phyloP scores from a whole-genome alignment of 2,113 vertebrate species.

The Oceanodroma tethys region DNA sequence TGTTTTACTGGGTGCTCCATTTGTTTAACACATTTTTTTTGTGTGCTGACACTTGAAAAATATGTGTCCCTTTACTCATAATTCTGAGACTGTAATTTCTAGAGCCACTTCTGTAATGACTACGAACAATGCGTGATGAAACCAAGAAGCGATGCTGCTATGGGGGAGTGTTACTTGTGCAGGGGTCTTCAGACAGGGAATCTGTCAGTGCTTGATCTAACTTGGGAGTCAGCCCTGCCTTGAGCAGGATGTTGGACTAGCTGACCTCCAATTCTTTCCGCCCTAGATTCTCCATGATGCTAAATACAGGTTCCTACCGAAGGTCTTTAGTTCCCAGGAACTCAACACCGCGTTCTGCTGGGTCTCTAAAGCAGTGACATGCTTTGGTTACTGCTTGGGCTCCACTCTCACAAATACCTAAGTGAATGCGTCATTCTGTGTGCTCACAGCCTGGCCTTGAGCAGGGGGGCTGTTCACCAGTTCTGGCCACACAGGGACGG shows the following conservation, averaged over 20 bases:
- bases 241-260: not conserved
- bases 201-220: not conserved
- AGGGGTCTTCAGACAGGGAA: not conserved
- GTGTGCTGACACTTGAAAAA: not conserved
- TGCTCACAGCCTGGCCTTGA: not conserved
- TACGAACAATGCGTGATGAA: accelerated
- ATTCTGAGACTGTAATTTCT: not conserved
- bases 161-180: not conserved
- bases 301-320: not conserved
- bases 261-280: not conserved
- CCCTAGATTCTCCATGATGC: not conserved
- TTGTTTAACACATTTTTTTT: not conserved
- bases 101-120: not conserved
- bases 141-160: not conserved
- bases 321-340: not conserved
- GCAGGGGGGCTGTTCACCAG: not conserved
- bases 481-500: not conserved
- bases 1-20: not conserved
- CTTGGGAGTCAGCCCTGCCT: not conserved
- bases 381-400: not conserved
- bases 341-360: not conserved
- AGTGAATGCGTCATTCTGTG: not conserved
- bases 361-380: not conserved
- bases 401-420: not conserved
- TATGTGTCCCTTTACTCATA: not conserved